phyloP scores from a whole-genome alignment of 2,113 vertebrate genomes.

The Ranitomeya imitator region DNA sequence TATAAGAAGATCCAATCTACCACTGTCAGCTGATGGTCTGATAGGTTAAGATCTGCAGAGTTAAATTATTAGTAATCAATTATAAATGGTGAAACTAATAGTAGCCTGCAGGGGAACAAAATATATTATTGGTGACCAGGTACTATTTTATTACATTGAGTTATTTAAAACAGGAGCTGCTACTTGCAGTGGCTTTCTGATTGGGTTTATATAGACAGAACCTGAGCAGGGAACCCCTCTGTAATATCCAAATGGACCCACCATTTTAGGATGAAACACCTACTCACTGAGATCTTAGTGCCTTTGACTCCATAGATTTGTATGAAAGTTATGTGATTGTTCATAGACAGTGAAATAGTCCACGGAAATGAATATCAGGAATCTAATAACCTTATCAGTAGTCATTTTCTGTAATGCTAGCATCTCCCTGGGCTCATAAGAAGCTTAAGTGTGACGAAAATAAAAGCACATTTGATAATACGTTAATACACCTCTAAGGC shows the following conservation, averaged over 20 bases:
- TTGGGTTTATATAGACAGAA: neutral
- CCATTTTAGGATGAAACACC: neutral
- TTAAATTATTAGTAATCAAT: neutral
- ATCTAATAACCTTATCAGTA: neutral
- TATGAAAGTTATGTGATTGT: neutral
- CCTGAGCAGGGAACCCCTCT: too few species aligned
- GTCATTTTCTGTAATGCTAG: neutral
- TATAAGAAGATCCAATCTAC: neutral
- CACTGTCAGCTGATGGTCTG: too few species aligned
- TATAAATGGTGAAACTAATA: neutral
- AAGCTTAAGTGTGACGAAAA: neutral
- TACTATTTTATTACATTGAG: neutral
- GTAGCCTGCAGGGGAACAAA: neutral
- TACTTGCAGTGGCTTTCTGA: neutral
- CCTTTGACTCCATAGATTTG: neutral
- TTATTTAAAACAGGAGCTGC: neutral
- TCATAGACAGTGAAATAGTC: neutral
- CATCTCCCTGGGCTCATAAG: constrained; percentile 4
- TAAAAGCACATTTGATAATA: constrained; percentile 40
- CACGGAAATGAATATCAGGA: neutral
- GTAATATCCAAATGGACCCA: too few species aligned
- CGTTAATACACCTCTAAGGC: constrained; percentile 14
- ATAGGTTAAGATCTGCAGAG: too few species aligned
- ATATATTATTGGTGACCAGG: neutral
- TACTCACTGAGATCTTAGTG: neutral